Conservation (phyloP, 2,797 vertebrate species). For the Moxostoma hubbsi region DNA sequence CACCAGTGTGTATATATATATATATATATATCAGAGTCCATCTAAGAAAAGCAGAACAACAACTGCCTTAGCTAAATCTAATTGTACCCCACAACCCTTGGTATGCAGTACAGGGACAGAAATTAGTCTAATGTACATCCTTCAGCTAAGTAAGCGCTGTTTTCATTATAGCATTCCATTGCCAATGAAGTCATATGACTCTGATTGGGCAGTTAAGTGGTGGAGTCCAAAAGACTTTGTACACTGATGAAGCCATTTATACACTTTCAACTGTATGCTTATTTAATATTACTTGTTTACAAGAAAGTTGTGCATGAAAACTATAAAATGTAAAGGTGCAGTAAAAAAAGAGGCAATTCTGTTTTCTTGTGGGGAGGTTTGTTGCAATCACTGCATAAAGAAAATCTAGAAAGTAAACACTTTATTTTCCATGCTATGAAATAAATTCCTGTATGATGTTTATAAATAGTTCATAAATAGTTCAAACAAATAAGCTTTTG, state of each 20-base stretch:
- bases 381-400: too few species aligned
- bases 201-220: slow-evolving; percentile 13
- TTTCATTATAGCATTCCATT: slow-evolving; percentile 45
- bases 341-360: background rate
- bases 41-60: background rate
- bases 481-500: slow-evolving; percentile 51
- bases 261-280: background rate
- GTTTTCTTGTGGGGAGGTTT: too few species aligned
- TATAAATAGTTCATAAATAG: slow-evolving; percentile 15
- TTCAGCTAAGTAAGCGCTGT: slow-evolving; percentile 38
- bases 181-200: slow-evolving; percentile 49
- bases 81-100: background rate
- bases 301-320: background rate
- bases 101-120: background rate
- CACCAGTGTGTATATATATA: background rate
- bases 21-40: background rate
- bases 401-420: background rate
- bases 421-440: background rate
- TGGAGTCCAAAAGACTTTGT: background rate
- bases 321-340: background rate
- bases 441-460: slow-evolving; percentile 36
- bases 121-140: slow-evolving; percentile 17
- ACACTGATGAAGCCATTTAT: background rate
- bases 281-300: background rate
- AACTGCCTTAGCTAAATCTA: slow-evolving; percentile 15